These are phyloP conservation scores for Naso thynnoides DNA, from an alignment of 2,797 vertebrate species.

Conservation along the genomic window DNA sequence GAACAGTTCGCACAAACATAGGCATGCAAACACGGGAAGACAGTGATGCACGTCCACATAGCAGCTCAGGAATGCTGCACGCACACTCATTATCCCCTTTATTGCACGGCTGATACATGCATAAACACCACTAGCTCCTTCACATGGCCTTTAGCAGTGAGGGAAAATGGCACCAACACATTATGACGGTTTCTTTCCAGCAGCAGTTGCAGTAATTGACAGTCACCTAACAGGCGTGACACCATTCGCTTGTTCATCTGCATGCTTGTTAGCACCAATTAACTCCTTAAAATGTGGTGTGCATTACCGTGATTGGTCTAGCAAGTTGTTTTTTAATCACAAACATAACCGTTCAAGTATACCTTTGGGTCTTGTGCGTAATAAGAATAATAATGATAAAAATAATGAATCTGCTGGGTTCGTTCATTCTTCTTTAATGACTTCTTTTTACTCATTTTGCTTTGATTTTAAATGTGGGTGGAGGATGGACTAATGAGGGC, in stretches of 20 bases:
- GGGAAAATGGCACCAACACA: not conserved
- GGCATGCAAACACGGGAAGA: slow-evolving; percentile 32
- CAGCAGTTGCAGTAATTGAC: slow-evolving; percentile 27
- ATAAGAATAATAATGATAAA: not conserved
- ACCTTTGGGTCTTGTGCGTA: slow-evolving; percentile 4
- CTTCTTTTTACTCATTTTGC: not conserved
- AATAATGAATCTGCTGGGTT: not conserved
- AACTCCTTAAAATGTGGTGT: not conserved
- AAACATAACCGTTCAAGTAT: slow-evolving; percentile 17
- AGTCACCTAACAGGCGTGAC: slow-evolving; percentile 8
- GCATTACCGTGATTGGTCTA: not conserved
- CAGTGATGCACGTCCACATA: not conserved
- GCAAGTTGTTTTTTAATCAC: slow-evolving; percentile 1
- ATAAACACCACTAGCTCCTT: slow-evolving; percentile 5
- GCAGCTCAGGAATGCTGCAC: not conserved
- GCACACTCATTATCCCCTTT: slow-evolving; percentile 1
- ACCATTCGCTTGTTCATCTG: slow-evolving; percentile 21
- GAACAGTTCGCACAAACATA: slow-evolving; percentile 44
- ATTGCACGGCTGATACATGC: not conserved
- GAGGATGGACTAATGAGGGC: slow-evolving; percentile 5
- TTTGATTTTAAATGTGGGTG: not conserved
- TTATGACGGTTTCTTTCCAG: not conserved
- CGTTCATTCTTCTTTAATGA: not conserved
- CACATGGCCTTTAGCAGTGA: not conserved
- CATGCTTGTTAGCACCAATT: slow-evolving; percentile 41